phyloP scores from a whole-genome alignment of 2,113 vertebrate species.

The Pipa parva region DNA sequence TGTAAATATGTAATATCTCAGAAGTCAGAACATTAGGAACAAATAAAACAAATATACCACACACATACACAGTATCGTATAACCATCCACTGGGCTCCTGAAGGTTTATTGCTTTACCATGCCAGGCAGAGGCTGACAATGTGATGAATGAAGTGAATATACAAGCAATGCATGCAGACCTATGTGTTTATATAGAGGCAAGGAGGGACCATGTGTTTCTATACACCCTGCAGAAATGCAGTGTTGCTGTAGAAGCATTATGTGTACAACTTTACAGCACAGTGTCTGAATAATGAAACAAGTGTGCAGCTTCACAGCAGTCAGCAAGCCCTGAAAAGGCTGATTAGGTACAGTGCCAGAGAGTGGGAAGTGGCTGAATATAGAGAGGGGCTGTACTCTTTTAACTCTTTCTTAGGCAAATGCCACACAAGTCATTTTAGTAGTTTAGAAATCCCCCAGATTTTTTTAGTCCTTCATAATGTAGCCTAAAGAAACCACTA shows the following conservation, averaged over 20 bases:
- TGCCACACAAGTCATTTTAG: too few species aligned
- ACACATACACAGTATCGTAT: not conserved
- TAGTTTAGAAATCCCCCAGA: too few species aligned
- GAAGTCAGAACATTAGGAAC: too few species aligned
- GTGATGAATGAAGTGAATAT: too few species aligned
- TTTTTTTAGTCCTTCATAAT: too few species aligned
- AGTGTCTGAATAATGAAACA: not conserved
- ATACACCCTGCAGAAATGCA: too few species aligned
- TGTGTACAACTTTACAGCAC: not conserved
- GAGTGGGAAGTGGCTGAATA: conserved; percentile 8
- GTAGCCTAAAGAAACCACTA: too few species aligned
- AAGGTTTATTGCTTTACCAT: not conserved
- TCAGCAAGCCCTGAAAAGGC: not conserved
- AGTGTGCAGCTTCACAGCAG: not conserved
- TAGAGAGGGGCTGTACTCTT: not conserved
- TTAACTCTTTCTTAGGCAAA: conserved; percentile 3
- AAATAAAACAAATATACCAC: not conserved
- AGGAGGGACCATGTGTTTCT: too few species aligned
- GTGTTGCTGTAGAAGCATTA: not conserved
- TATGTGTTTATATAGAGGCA: not conserved
- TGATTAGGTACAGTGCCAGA: conserved; percentile 1
- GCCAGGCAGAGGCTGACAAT: not conserved
- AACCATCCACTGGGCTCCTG: not conserved
- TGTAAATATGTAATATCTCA: too few species aligned
- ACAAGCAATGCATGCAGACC: not conserved